Evolutionary conservation across 2,888 invertebrate genomes (phyloP), one percentile per base, ranked within the genome.

Genomic region (Hypena proboscidalis): DNA sequence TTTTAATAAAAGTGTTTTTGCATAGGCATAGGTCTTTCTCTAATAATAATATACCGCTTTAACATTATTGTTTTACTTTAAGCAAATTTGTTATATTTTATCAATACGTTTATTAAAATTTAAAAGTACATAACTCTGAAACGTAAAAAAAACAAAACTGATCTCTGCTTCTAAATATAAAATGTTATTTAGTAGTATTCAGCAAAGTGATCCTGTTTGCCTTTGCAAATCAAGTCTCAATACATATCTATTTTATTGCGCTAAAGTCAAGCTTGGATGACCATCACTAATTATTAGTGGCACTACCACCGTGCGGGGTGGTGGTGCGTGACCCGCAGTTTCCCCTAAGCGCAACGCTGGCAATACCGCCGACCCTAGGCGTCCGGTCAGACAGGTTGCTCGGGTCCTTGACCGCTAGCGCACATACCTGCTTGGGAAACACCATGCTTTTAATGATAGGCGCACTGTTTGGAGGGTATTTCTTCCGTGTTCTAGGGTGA

Each of bases 341-440:
- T 74, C 67, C 70, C 60, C 57, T 43, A 22, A 40, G 62, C 72
- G n/a, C n/a, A n/a, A n/a, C n/a, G n/a, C n/a, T n/a, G n/a, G n/a
- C n/a, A n/a, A n/a, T n/a, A n/a, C n/a, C n/a, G 76, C 74, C 73
- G 78, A 78, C 85, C 84, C 85, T 84, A 74, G 66, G 67, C 62
- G 67, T 86, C 88, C 86, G 83, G 84, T 75, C 70, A 63, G 73
- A 77, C 85, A 83, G 83, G 85, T 84, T 83, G 77, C 49, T 49
- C 67, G 68, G 84, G 83, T 83, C 82, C 78, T 78, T 85, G 83
- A 85, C 83, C 83, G 83, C 46, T 26, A 21, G 37, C 26, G n/a
- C n/a, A n/a, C 33, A 45, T 35, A 37, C 29, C 25, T 47, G 49
- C 45, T 42, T 42, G 50, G 62, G 56, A 53, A 60, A 57, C 60